phyloP scores from a whole-genome alignment of 2,797 vertebrate species.

The Oreochromis grahami region DNA sequence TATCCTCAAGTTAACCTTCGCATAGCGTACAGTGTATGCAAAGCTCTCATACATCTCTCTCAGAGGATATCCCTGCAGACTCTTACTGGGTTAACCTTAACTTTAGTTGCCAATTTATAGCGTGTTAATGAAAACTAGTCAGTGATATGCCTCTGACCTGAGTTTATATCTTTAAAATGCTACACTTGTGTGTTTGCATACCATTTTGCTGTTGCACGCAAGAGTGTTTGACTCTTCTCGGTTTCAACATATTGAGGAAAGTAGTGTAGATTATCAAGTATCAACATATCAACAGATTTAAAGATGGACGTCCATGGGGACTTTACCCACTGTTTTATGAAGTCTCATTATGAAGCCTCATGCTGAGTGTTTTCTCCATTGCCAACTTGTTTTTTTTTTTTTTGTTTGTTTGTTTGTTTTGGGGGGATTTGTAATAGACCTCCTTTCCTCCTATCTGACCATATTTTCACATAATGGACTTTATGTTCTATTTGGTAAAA shows the following conservation, averaged over 20 bases:
- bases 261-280: not conserved
- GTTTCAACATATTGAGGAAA: not conserved
- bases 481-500: not conserved
- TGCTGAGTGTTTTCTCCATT: not conserved
- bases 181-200: not conserved
- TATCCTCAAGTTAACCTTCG: not conserved
- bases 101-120: not conserved
- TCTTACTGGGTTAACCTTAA: not conserved
- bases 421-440: not conserved
- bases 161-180: not conserved
- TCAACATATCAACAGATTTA: not conserved
- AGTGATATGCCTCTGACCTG: not conserved
- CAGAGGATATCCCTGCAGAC: not conserved
- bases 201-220: not conserved
- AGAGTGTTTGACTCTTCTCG: not conserved
- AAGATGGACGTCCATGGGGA: not conserved
- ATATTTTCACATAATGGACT: not conserved
- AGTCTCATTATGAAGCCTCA: not conserved
- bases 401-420: not conserved
- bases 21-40: not conserved
- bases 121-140: not conserved
- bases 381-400: not conserved
- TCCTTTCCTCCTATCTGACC: not conserved
- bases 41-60: not conserved
- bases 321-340: not conserved